Evolutionary conservation across 2,113 vertebrate species (phyloP).

Genomic region (Poicephalus gulielmi): DNA sequence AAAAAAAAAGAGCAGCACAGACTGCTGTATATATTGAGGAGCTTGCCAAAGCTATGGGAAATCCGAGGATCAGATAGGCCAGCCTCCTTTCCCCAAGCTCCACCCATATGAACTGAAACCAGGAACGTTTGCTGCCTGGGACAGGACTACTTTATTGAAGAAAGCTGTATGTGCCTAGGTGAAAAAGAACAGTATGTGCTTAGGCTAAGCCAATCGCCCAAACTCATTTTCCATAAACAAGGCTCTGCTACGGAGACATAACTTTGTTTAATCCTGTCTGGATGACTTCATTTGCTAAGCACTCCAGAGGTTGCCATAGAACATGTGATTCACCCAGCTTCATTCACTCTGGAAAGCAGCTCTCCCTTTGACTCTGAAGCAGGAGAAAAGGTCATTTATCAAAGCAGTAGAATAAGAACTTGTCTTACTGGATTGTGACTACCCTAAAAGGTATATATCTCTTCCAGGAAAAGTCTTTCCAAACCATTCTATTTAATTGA

Average conservation of each 20-base stretch:
- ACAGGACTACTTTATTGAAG: slow-evolving; percentile 58
- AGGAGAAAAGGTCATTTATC: slow-evolving; percentile 42
- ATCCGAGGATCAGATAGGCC: slow-evolving; percentile 35
- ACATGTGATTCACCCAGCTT: slow-evolving; percentile 42
- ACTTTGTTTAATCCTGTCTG: slow-evolving; percentile 65
- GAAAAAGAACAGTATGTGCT: slow-evolving; percentile 66
- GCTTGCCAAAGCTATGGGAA: slow-evolving; percentile 38
- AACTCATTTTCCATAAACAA: slow-evolving; percentile 78
- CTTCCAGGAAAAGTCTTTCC: not conserved
- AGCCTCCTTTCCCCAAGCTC: not conserved
- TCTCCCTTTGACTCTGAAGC: slow-evolving; percentile 42
- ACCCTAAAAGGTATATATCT: not conserved
- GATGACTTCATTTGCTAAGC: slow-evolving; percentile 75
- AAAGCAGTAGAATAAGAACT: not conserved
- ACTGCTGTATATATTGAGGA: not conserved
- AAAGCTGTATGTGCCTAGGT: slow-evolving; percentile 22
- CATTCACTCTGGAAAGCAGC: slow-evolving; percentile 44
- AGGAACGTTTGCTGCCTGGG: slow-evolving; percentile 42
- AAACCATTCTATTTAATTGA: not conserved
- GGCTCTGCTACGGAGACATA: slow-evolving; percentile 63
- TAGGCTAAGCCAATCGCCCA: slow-evolving; percentile 50
- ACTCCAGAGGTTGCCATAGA: slow-evolving; percentile 52
- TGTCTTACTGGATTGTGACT: not conserved
- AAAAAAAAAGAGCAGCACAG: not conserved
- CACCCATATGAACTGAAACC: not conserved